phyloP scores from a whole-genome alignment of 2,888 invertebrate species.

The Mesoligia furuncula region DNA sequence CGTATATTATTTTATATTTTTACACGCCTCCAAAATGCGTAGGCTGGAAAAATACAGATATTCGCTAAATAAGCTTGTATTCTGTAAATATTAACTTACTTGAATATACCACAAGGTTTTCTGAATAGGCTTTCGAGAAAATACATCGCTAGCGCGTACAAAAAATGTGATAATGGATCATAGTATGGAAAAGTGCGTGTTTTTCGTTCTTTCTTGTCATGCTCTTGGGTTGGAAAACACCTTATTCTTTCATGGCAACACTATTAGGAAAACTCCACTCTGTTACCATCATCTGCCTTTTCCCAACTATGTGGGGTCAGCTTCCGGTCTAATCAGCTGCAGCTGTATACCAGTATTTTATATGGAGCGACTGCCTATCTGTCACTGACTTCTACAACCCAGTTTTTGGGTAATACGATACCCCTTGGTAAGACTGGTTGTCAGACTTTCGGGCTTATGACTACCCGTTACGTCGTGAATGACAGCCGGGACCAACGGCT shows the following conservation, averaged over 20 bases:
- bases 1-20: slow-evolving; percentile 43
- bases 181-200: not conserved
- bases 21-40: slow-evolving; percentile 10
- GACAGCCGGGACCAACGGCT: no score
- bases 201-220: not conserved
- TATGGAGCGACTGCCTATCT: not conserved
- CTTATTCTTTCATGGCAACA: not conserved
- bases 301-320: no score
- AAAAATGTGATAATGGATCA: slow-evolving; percentile 5
- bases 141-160: not conserved
- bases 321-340: not conserved
- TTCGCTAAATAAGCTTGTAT: slow-evolving; percentile 38
- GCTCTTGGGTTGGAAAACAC: not conserved
- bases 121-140: slow-evolving; percentile 1
- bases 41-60: slow-evolving; percentile 38
- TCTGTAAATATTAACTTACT: slow-evolving; percentile 43
- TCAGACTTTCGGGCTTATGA: no score
- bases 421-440: no score
- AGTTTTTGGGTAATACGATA: not conserved
- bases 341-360: not conserved
- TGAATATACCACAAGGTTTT: slow-evolving; percentile 32
- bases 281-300: not conserved
- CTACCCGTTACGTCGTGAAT: no score
- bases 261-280: not conserved
- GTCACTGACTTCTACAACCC: not conserved